Evolutionary conservation across 2,888 invertebrate genomes (phyloP).

Genomic region (Parnassius orleans): DNA sequence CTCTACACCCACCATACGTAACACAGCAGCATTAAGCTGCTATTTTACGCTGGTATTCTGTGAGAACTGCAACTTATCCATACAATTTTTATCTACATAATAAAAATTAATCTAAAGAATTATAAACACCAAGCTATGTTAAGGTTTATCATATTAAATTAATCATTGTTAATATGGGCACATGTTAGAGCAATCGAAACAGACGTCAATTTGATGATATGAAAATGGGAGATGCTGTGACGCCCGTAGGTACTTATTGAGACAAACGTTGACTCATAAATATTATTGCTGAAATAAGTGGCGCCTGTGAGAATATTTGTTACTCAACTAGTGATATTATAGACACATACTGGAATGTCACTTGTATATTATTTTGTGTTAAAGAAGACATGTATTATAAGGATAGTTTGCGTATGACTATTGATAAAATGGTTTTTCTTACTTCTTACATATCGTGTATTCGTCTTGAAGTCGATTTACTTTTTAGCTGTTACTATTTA

Average conservation of each 20-base stretch:
- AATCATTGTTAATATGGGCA: constrained; percentile 25
- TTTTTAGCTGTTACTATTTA: too few species aligned
- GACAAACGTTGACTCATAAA: constrained; percentile 49
- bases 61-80: neutral
- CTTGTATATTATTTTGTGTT: neutral
- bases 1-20: too few species aligned
- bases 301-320: constrained; percentile 8
- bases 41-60: too few species aligned
- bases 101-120: constrained; percentile 9
- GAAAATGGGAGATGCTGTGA: constrained; percentile 37
- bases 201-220: constrained; percentile 41
- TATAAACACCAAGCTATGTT: constrained; percentile 15
- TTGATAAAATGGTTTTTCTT: too few species aligned
- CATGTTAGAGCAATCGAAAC: constrained; percentile 34
- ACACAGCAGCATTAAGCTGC: too few species aligned
- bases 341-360: too few species aligned
- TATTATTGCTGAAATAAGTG: constrained; percentile 32
- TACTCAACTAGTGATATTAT: too few species aligned
- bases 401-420: too few species aligned
- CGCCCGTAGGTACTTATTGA: constrained; percentile 42
- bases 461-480: too few species aligned
- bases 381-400: neutral
- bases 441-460: too few species aligned
- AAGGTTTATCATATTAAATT: constrained; percentile 25
- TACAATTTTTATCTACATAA: constrained; percentile 13